These are phyloP conservation scores for Pterobdella sp. DNA, from an alignment of 2,888 invertebrate genomes.

Conservation along the genomic window DNA sequence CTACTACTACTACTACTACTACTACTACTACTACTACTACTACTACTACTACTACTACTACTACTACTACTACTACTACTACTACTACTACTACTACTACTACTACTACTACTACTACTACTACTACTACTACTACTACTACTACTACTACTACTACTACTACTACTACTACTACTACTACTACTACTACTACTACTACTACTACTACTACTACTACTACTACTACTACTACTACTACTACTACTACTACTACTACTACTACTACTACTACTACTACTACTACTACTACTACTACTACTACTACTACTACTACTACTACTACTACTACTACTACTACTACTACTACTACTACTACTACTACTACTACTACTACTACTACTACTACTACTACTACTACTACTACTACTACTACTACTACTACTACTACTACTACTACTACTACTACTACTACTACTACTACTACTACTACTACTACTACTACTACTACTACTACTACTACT, in stretches of 20 bases:
- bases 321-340: slow-evolving; percentile 3
- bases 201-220: not conserved
- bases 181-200: slow-evolving; percentile 3
- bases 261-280: not conserved
- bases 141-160: slow-evolving; percentile 3
- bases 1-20: slow-evolving; percentile 3
- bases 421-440: not conserved
- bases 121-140: slow-evolving; percentile 3
- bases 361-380: not conserved
- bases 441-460: slow-evolving; percentile 3
- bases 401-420: slow-evolving; percentile 2
- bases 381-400: slow-evolving; percentile 3
- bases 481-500: not conserved
- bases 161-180: slow-evolving; percentile 2
- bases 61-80: slow-evolving; percentile 3
- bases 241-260: slow-evolving; percentile 3
- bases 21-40: slow-evolving; percentile 3
- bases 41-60: slow-evolving; percentile 2
- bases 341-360: not conserved
- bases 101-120: slow-evolving; percentile 2
- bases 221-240: not conserved
- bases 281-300: not conserved
- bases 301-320: not conserved
- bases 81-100: slow-evolving; percentile 3
- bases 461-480: slow-evolving; percentile 2